Evolutionary conservation across 1,140 invertebrate genomes (phyloP).

Genomic region (Ridgeia piscesae): DNA sequence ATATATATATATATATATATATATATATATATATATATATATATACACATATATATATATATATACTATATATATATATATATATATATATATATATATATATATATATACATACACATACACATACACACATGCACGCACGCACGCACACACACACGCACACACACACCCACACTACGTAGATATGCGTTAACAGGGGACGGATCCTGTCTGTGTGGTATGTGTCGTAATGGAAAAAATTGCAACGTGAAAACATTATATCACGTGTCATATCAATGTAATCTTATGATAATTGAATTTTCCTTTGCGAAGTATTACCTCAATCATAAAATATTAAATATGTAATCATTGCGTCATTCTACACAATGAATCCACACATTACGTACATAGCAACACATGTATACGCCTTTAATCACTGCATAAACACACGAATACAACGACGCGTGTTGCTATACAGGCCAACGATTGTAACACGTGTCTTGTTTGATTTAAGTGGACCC

Average conservation of each 20-base stretch:
- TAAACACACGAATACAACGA: background rate
- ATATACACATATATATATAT: too few relatives aligned
- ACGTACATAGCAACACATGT: background rate
- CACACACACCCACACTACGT: too few relatives aligned
- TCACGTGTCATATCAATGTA: background rate
- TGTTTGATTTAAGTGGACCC: background rate
- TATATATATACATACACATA: too few relatives aligned
- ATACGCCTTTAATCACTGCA: background rate
- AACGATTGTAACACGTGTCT: background rate
- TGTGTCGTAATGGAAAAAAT: background rate
- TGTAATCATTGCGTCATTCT: background rate
- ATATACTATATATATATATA: too few relatives aligned
- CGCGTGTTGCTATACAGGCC: background rate
- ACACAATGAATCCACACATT: background rate
- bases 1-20: too few relatives aligned
- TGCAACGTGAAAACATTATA: background rate
- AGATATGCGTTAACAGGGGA: background rate
- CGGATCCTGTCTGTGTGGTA: background rate
- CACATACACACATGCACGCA: conserved; percentile 10
- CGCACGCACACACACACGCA: conserved; percentile 4
- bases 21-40: too few relatives aligned
- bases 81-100: too few relatives aligned
- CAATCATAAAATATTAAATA: background rate
- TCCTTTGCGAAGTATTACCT: background rate
- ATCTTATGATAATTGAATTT: background rate